Evolutionary conservation across 2,113 vertebrate species (phyloP).

Genomic region (Pelobates fuscus): DNA sequence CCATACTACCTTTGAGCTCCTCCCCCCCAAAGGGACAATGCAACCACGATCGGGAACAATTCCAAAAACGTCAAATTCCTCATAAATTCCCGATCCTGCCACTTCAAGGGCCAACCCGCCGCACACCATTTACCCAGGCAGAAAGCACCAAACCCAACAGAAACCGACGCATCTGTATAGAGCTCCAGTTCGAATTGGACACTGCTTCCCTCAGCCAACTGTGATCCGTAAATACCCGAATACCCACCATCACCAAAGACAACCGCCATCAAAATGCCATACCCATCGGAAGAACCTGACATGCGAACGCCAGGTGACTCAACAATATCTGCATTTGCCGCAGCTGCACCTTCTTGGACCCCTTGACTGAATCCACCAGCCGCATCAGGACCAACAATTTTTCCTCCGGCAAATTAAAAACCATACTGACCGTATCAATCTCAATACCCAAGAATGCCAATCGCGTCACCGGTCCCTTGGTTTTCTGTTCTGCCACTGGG

Average conservation of each 20-base stretch:
- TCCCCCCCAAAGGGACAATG: not conserved
- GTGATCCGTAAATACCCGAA: not conserved
- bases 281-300: not conserved
- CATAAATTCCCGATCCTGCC: not conserved
- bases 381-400: not conserved
- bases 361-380: no score
- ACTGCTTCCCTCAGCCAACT: not conserved
- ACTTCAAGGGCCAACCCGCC: not conserved
- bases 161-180: not conserved
- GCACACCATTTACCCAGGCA: not conserved
- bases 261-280: not conserved
- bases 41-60: no score
- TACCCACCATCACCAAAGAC: not conserved
- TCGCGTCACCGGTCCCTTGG: not conserved
- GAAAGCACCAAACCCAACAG: not conserved
- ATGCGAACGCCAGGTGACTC: not conserved
- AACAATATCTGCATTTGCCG: not conserved
- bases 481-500: not conserved
- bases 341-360: not conserved
- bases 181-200: not conserved
- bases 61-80: no score
- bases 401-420: not conserved
- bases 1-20: no score
- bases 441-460: not conserved
- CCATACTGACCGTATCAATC: not conserved